Percentiles rank a stretch among this genome's conserved stretches.
phyloP scores from a whole-genome alignment of 2,888 invertebrate species.

The Callyntrura sp. region DNA sequence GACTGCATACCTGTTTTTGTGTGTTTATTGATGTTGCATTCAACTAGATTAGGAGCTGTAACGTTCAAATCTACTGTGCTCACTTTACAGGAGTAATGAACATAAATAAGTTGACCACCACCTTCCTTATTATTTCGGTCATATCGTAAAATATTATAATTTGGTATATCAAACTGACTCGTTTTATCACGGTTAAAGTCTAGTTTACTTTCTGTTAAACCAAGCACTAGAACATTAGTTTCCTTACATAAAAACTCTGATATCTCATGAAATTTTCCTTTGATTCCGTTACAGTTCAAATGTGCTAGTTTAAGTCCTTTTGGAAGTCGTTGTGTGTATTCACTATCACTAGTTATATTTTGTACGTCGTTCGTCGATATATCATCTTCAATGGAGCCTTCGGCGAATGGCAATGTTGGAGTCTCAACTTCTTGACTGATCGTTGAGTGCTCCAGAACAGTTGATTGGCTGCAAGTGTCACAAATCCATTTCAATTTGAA shows the following conservation, averaged over 20 bases:
- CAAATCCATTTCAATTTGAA: background rate
- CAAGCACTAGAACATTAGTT: constrained; percentile 26
- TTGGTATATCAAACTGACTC: background rate
- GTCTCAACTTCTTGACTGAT: background rate
- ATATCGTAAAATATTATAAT: background rate
- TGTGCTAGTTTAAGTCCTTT: constrained; percentile 48
- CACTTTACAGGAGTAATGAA: constrained; percentile 16
- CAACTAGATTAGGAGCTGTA: background rate
- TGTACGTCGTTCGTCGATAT: background rate
- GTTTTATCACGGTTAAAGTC: background rate
- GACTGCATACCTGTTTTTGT: background rate
- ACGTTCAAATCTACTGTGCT: background rate
- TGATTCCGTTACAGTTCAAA: constrained; percentile 48
- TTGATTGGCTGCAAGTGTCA: background rate
- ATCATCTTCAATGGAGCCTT: background rate
- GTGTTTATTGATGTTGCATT: constrained; percentile 34
- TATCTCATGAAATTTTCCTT: constrained; percentile 23
- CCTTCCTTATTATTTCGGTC: constrained; percentile 41
- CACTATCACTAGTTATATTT: background rate
- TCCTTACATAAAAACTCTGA: background rate
- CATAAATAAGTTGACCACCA: constrained; percentile 47
- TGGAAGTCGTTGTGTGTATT: no score
- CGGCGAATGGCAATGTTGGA: background rate
- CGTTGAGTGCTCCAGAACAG: background rate
- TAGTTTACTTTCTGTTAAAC: constrained; percentile 49